phyloP scores from a whole-genome alignment of 2,113 vertebrate species.

The Peromyscus maniculatus region DNA sequence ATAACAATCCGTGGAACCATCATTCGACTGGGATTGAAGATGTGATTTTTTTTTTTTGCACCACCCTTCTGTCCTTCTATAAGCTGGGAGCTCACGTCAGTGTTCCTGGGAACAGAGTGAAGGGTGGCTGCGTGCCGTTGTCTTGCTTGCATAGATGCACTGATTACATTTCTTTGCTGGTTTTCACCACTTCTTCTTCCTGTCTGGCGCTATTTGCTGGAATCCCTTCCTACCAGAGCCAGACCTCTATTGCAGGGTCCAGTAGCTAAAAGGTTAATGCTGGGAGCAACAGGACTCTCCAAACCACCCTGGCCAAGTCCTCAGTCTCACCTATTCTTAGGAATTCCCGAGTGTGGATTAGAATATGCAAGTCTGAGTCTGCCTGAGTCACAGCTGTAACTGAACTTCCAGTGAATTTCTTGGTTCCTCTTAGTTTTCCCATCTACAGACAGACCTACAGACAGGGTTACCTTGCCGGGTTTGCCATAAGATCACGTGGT shows the following conservation, averaged over 20 bases:
- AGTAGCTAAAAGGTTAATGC: not conserved
- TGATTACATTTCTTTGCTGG: not conserved
- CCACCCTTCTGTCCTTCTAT: not conserved
- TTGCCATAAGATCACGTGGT: not conserved
- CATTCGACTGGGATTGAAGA: not conserved
- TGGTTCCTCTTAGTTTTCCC: not conserved
- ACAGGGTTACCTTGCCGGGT: not conserved
- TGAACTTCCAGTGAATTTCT: not conserved
- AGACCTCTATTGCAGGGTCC: not conserved
- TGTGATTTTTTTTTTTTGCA: not conserved
- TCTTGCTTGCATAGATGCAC: not conserved
- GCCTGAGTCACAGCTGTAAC: not conserved
- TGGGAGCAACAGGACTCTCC: not conserved
- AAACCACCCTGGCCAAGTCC: not conserved
- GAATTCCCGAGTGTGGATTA: not conserved
- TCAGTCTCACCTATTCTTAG: not conserved
- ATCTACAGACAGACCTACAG: not conserved
- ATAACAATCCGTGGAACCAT: not conserved
- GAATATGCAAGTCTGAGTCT: not conserved
- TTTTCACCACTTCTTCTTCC: not conserved
- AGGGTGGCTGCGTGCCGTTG: not conserved
- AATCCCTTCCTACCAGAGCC: not conserved
- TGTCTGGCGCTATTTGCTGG: not conserved
- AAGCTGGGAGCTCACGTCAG: not conserved
- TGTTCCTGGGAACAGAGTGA: not conserved